Percentiles rank a stretch among this genome's conserved stretches.
Conservation (phyloP, 2,888 invertebrate species). For the Lordiphosa fenestrarum region DNA sequence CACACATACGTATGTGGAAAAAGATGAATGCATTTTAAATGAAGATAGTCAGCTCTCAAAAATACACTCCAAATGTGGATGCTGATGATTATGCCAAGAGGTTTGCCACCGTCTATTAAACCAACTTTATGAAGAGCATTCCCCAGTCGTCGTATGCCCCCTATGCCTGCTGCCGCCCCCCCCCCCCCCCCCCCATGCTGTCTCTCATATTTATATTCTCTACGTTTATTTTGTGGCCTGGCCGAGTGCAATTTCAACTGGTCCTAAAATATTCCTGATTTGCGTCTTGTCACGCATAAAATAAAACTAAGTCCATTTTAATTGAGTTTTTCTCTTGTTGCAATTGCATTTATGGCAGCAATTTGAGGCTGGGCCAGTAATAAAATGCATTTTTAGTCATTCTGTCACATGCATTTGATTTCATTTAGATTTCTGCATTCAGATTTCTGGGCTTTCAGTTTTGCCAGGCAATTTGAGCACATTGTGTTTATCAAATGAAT, state of each 20-base stretch:
- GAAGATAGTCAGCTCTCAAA: constrained; percentile 29
- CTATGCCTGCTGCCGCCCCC: too few relatives aligned
- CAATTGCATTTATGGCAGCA: constrained; percentile 39
- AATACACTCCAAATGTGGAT: not conserved
- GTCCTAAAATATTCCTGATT: constrained; percentile 44
- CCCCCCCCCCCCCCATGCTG: not conserved
- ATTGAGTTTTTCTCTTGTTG: constrained; percentile 64
- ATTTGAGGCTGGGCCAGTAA: constrained; percentile 28
- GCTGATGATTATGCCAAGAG: not conserved
- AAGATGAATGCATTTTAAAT: constrained; percentile 70
- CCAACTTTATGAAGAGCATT: too few relatives aligned
- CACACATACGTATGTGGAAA: constrained; percentile 33
- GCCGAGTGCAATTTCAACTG: not conserved
- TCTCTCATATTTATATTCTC: constrained; percentile 35
- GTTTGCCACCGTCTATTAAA: not conserved
- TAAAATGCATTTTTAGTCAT: constrained; percentile 54
- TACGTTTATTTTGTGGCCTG: constrained; percentile 38
- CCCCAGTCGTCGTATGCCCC: not conserved
- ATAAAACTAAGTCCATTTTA: constrained; percentile 66
- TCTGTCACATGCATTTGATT: constrained; percentile 63
- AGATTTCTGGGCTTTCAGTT: constrained; percentile 13
- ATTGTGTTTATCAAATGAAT: constrained; percentile 24
- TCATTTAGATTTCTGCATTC: constrained; percentile 33
- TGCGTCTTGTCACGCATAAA: constrained; percentile 50
- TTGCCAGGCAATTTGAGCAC: constrained; percentile 28